Conservation (phyloP, 2,113 vertebrate genomes). For the Lepisosteus oculatus region DNA sequence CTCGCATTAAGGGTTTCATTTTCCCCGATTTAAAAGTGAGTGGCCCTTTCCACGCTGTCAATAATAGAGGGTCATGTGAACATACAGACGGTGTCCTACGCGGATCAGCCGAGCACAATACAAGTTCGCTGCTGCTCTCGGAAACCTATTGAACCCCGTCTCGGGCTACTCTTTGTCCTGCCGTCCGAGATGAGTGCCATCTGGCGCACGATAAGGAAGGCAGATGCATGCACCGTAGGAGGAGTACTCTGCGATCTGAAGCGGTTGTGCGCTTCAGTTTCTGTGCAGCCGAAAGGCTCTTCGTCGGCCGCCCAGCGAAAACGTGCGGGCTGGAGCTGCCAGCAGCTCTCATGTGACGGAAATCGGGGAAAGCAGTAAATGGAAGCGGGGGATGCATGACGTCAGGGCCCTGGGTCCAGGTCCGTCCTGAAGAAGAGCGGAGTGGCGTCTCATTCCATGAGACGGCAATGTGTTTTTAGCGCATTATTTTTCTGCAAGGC, state of each 20-base stretch:
- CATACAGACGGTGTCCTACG: too few relatives aligned
- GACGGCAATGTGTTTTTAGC: neutral
- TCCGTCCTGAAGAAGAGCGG: neutral
- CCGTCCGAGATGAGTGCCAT: too few relatives aligned
- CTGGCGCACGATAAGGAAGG: slow-evolving; percentile 38
- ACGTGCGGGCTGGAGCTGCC: neutral
- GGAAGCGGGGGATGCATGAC: too few relatives aligned
- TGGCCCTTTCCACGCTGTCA: too few relatives aligned
- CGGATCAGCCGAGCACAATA: too few relatives aligned
- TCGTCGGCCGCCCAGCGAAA: neutral
- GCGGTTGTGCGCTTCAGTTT: too few relatives aligned
- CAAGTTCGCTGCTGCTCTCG: too few relatives aligned
- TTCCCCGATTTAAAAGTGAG: too few relatives aligned
- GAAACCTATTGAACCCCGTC: neutral
- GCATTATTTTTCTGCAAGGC: neutral
- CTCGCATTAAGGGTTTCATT: too few relatives aligned
- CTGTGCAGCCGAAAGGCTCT: too few relatives aligned
- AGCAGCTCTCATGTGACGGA: neutral
- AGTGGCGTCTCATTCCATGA: neutral
- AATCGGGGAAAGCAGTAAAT: neutral
- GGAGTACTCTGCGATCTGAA: too few relatives aligned
- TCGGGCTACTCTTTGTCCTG: neutral
- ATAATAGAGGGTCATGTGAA: too few relatives aligned
- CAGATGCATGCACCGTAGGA: neutral
- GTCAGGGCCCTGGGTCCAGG: slow-evolving; percentile 3